A percentile compares a stretch with the other conserved stretches of the same genome.
Conservation (phyloP, 2,888 invertebrate species). For the Cephalotes varians region DNA sequence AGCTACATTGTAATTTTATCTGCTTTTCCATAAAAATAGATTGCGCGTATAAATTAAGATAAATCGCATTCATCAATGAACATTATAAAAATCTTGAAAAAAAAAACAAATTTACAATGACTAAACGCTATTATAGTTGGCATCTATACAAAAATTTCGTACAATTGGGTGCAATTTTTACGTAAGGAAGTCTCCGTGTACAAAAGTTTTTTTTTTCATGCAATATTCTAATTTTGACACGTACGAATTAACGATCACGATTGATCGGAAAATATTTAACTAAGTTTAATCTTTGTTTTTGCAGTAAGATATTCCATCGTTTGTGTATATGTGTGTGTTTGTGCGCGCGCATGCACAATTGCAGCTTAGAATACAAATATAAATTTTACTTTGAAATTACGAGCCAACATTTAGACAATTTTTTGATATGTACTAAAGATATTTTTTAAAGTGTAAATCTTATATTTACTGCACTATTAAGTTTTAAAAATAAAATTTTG, state of each 20-base stretch:
- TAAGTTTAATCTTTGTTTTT: neutral
- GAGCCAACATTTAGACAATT: neutral
- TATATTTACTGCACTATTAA: neutral
- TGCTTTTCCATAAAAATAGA: neutral
- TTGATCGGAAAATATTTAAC: constrained; percentile 24
- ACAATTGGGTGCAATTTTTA: neutral
- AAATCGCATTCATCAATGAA: neutral
- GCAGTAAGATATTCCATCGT: neutral
- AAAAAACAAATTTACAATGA: neutral
- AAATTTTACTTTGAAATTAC: neutral
- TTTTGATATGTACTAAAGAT: neutral
- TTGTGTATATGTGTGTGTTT: too few relatives aligned
- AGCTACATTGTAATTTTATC: neutral
- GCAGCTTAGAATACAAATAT: too few relatives aligned
- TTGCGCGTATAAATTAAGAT: neutral
- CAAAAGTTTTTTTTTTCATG: constrained; percentile 1
- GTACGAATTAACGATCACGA: constrained; percentile 15
- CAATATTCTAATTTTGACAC: neutral
- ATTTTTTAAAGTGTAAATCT: neutral
- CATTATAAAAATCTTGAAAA: neutral
- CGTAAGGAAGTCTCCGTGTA: neutral
- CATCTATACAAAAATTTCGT: neutral
- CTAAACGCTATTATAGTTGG: neutral
- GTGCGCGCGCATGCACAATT: neutral
- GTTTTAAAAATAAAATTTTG: neutral